These are phyloP conservation scores for Hemicentrotus pulcherrimus DNA, from an alignment of 35 echinoderm and acorn worm genomes.

Conservation along the genomic window DNA sequence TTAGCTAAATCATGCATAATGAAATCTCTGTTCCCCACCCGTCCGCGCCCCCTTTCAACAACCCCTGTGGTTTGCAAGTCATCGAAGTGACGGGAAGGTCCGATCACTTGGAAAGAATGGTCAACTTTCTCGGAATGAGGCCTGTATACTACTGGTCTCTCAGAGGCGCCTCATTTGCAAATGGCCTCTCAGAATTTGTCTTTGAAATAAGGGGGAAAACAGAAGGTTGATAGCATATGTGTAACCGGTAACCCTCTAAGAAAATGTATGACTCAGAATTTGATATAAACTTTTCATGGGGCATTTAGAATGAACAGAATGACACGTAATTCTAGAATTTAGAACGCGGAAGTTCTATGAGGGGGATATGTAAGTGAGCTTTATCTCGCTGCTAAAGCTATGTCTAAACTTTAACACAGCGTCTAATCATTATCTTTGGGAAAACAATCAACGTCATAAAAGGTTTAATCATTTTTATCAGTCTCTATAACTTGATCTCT, in stretches of 20 bases:
- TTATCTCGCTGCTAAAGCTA: no score
- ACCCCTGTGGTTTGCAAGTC: not conserved
- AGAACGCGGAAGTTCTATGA: no score
- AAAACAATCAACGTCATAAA: no score
- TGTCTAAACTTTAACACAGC: no score
- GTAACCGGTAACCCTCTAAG: not conserved
- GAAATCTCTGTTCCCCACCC: not conserved
- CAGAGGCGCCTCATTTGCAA: not conserved
- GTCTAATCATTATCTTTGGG: no score
- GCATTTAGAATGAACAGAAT: no score
- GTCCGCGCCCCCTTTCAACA: not conserved
- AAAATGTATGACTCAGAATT: not conserved
- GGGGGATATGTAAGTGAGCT: no score
- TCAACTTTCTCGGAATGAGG: not conserved
- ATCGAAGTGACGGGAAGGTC: not conserved
- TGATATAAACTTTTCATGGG: not conserved
- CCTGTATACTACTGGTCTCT: not conserved
- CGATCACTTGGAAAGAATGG: not conserved
- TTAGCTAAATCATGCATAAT: not conserved
- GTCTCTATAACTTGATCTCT: no score
- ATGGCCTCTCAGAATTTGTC: not conserved
- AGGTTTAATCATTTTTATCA: no score
- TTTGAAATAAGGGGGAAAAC: not conserved
- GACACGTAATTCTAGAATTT: no score
- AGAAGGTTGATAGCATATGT: not conserved